Base-by-base conservation (phyloP, 2,888 invertebrate genomes). In the Meandrusa payeni region DNA sequence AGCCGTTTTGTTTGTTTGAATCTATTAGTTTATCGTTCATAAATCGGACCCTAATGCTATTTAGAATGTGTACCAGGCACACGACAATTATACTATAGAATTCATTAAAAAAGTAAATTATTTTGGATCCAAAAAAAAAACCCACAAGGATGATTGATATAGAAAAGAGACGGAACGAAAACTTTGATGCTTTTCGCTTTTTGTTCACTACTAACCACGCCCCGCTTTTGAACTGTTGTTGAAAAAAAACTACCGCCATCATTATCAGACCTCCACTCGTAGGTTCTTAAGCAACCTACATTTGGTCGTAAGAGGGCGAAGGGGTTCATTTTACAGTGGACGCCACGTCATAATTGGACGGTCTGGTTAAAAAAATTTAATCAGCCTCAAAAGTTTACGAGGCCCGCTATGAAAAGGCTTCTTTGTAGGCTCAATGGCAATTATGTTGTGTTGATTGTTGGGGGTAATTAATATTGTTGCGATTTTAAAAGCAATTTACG, bases 331-430 rank as follows among this genome's bases (percentile, higher is more conserved):
- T 26, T 46, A 45, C 47, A 48, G 50, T 66, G 66, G 77, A 44
- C 38, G 46, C 49, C 32, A 55, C 59, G 51, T 66, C 68, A 65
- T 78, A 77, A 80, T 79, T 78, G 73, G 68, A 58, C 54, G 57
- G 64, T 58, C 77, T 80, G 69, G 77, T 82, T 80, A 80, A 75
- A 74, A 73, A 68, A 64, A 76, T 74, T 74, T 77, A 80, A 82
- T 80, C 76, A 77, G 70, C 58, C 65, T 55, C 65, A 69, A 71
- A 80, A 79, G 64, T 80, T 79, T 79, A 76, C 78, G 69, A 79
- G 67, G 70, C 57, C 58, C 61, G 69, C 70, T 61, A 68, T 70
- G 74, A 69, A 73, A 75, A 72, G 61, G 63, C 67, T 70, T 70
- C 75, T 73, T 78, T 79, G 76, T 76, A 69, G 64, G 58, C 60